Base-by-base conservation (phyloP, 2,888 invertebrate species). In the Keiferia lycopersicella region DNA sequence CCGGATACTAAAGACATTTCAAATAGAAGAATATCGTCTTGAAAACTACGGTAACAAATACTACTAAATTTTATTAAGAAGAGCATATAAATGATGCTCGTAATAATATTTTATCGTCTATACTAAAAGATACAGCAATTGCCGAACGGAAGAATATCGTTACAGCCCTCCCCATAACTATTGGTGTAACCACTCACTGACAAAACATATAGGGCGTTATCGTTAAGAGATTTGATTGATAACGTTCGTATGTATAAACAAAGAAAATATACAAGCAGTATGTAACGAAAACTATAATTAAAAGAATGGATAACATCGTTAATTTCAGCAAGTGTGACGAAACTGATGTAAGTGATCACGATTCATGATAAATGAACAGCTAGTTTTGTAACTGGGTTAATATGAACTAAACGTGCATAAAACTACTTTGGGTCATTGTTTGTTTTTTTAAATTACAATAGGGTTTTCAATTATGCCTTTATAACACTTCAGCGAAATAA, bases 121-220 rank as follows among this genome's bases (percentile, higher is more conserved):
- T 26, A 56, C 63, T 60, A 65, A 50, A 63, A 53, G 50, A 63
- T 68, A 71, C 71, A 68, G 71, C 74, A 77, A 81, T 74, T 67
- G 77, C 74, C 76, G 73, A 71, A 73, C 83, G 86, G 85, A 86
- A 77, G 80, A 71, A 65, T 68, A 73, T 75, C 69, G 76, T 86
- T 83, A 70, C 72, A 75, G 66, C 80, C 76, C 83, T 77, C 81
- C 70, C 11, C 82, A 82, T 78, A 83, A 71, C 75, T 80, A 82
- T 84, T 82, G 77, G 70, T 70, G 71, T 75, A 81, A 73, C 80
- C 71, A 73, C 73, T 71, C 68, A 62, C 83, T 88, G 87, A 87
- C 88, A 87, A 85, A 88, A 88, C 86, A 88, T 78, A 80, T 75
- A 61, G 64, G 66, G 62, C 70, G 65, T 68, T 69, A 69, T 71